Base-by-base conservation (phyloP, 2,888 invertebrate genomes). In the Coelinius sp. region DNA sequence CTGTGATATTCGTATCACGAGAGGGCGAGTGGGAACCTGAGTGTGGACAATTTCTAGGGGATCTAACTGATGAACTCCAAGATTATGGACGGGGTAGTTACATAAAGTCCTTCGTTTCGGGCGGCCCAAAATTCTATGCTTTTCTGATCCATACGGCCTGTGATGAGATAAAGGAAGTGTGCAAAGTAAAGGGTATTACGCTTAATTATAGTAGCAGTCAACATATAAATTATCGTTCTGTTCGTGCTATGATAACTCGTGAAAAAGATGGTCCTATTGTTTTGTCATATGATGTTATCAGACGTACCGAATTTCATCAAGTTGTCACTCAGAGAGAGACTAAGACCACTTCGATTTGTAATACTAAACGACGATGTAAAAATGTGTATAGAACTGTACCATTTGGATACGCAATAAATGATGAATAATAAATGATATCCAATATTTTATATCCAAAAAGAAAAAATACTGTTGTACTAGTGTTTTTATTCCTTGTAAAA, bases 41-140 rank as follows among this genome's bases (percentile, higher is more conserved):
- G 8, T 73, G 79, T 0, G 85, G 84, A 22, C 77, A 82, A 67
- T 83, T 75, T 70, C 66, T 86, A 6, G 83, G 83, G 0, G 83
- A 87, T 53, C 71, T 86, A 75, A 86, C 84, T 1, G 80, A 86
- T 72, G 86, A 87, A 71, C 64, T 86, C 0, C 68, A 73, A 10
- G 73, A 76, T 79, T 81, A 71, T 7, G 49, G 65, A 0, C 79
- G 79, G 4, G 80, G 77, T 8, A 75, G 77, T 24, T 82, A 79
- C 46, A 85, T 87, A 14, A 76, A 72, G 81, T 82, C 82, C 68
- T 86, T 84, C 75, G 81, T 83, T 8, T 78, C 80, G 27, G 82
- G 80, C 0, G 87, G 85, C 0, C 84, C 85, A 3, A 87, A 86
- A 75, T 84, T 81, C 70, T 84, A 86, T 73, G 53, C 70, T 1